Evolutionary conservation across 2,797 vertebrate genomes (phyloP).

Genomic region (Dendrocincla fuliginosa): DNA sequence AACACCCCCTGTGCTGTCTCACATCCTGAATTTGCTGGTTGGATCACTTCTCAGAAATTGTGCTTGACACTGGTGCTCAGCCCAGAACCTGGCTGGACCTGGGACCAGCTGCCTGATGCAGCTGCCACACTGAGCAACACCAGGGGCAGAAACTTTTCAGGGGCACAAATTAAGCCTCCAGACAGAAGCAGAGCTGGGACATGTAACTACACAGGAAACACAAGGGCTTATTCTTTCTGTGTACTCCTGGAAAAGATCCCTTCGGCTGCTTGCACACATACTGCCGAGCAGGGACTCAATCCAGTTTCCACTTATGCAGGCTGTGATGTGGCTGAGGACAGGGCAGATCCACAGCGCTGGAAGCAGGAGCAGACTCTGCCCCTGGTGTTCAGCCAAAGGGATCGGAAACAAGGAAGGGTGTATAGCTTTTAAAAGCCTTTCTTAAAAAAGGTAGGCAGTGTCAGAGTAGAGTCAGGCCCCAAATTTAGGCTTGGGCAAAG

Average conservation of each 20-base stretch:
- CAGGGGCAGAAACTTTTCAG: background rate
- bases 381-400: background rate
- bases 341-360: background rate
- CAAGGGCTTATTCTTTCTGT: background rate
- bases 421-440: background rate
- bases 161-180: background rate
- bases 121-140: background rate
- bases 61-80: background rate
- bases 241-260: background rate
- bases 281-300: background rate
- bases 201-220: background rate
- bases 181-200: background rate
- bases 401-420: background rate
- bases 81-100: background rate
- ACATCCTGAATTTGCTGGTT: background rate
- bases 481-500: background rate
- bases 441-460: background rate
- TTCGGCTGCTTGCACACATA: background rate
- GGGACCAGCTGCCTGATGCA: background rate
- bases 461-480: background rate
- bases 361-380: background rate
- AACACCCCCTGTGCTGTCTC: background rate
- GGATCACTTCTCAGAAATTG: background rate
- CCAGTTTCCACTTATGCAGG: rapidly evolving
- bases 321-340: rapidly evolving